Evolutionary conservation across 2,797 vertebrate genomes (phyloP).

Genomic region (Hybognathus amarus): DNA sequence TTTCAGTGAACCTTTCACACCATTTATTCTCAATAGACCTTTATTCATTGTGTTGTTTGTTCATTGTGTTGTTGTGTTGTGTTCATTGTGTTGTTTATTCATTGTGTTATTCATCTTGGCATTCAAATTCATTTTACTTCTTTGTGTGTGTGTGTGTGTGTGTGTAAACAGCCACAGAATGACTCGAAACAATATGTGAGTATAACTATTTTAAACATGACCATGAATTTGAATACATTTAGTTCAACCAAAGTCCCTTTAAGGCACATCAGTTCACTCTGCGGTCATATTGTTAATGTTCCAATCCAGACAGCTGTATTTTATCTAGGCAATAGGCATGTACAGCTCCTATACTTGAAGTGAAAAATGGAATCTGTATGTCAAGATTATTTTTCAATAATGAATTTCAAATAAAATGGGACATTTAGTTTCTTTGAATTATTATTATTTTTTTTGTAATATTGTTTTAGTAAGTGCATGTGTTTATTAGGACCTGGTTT

Average conservation of each 20-base stretch:
- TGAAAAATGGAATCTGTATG: not conserved
- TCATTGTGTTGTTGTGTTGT: no score
- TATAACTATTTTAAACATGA: slow-evolving; percentile 68
- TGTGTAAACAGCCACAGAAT: slow-evolving; percentile 83
- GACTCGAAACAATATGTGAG: slow-evolving; percentile 95
- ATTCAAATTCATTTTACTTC: slow-evolving; percentile 59
- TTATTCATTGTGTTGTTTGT: slow-evolving; percentile 29
- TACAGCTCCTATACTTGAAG: not conserved
- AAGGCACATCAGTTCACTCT: slow-evolving; percentile 5
- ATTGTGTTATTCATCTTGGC: slow-evolving; percentile 15
- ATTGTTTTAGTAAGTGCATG: slow-evolving; percentile 28
- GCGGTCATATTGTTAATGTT: not conserved
- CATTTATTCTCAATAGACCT: slow-evolving; percentile 11
- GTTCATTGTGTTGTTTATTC: slow-evolving; percentile 29
- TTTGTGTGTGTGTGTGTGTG: slow-evolving; percentile 57
- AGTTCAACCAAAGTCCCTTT: not conserved
- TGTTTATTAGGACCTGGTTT: slow-evolving; percentile 85
- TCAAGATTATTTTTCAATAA: not conserved
- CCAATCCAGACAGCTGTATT: not conserved
- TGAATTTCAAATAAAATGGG: not conserved
- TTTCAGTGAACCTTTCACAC: slow-evolving; percentile 29
- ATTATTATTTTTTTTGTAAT: slow-evolving; percentile 31
- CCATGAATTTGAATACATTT: slow-evolving; percentile 4
- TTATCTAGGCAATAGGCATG: not conserved
- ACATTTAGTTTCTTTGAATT: slow-evolving; percentile 12